Percentiles rank a stretch among this genome's conserved stretches.
Evolutionary conservation across 2,797 vertebrate genomes (phyloP).

Genomic region (Artibeus lituratus): DNA sequence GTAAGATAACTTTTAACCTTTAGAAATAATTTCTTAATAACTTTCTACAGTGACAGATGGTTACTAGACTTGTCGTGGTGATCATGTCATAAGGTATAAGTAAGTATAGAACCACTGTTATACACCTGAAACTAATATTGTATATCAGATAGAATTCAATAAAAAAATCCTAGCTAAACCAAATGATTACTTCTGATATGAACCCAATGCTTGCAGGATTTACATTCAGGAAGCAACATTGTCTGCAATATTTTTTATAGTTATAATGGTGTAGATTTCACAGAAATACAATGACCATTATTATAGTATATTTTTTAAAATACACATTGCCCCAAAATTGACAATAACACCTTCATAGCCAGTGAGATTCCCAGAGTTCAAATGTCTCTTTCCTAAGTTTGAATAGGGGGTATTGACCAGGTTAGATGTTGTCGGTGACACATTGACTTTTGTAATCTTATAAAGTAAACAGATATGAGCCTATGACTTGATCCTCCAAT

Average conservation of each 20-base stretch:
- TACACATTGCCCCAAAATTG: slow-evolving; percentile 11
- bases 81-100: not conserved
- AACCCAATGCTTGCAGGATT: slow-evolving; percentile 18
- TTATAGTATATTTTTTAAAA: not conserved
- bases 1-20: slow-evolving; percentile 38
- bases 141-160: not conserved
- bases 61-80: not conserved
- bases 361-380: slow-evolving; percentile 56
- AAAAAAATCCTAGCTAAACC: not conserved
- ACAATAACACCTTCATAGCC: slow-evolving; percentile 53
- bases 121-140: not conserved
- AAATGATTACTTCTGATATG: not conserved
- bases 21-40: slow-evolving; percentile 34
- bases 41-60: not conserved
- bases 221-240: slow-evolving; percentile 45
- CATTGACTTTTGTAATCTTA: slow-evolving; percentile 51
- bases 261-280: slow-evolving; percentile 60
- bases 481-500: not conserved
- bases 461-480: slow-evolving; percentile 50
- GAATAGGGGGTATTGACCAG: slow-evolving; percentile 61
- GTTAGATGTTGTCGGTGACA: not conserved
- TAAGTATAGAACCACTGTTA: not conserved
- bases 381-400: slow-evolving; percentile 63
- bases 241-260: slow-evolving; percentile 30
- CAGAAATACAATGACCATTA: slow-evolving; percentile 8